Evolutionary conservation across 1,140 invertebrate genomes (phyloP), one percentile per base, ranked within the genome.

Genomic region (Drosophila melanogaster): DNA sequence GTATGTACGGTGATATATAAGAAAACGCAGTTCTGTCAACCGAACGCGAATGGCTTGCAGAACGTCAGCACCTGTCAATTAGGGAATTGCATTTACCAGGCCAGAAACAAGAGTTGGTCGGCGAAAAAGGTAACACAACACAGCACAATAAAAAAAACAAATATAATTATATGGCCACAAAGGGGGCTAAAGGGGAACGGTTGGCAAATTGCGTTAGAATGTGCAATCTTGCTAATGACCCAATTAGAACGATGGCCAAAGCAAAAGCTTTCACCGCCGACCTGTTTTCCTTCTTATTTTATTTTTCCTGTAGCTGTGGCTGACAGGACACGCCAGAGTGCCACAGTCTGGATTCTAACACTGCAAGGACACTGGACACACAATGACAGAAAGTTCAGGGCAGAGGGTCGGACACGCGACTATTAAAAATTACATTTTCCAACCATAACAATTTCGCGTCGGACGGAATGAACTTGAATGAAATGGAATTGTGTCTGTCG

Each of bases 161-260:
- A 53, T 54, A 53, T 61, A 67, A 77, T 62, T 73, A 77, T 46
- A 54, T 38, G 43, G 14, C 19, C 41, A 22, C 7, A 12, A 44
- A 14, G 17, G 47, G 47, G 46, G 11, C 4, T 1, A n/a, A 15
- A 15, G n/a, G 55, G 55, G 26, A 35, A 14, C n/a, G 12, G 12
- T 7, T 41, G 1, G 43, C 12, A 44, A 77, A 81, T 77, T 83
- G 79, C 43, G 50, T 81, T 83, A 69, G 80, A 79, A 69, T 83
- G 60, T 79, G 75, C 75, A 81, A 81, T 79, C 58, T 69, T 37
- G 53, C 44, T 84, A 81, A 83, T 81, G 69, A 81, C 62, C 69
- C 79, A 81, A 81, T 83, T 84, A 83, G 41, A 73, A 67, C 50
- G 41, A 70, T 75, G 54, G 69, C 66, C 47, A 57, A 61, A 35